Evolutionary conservation across 2,113 vertebrate species (phyloP).

Genomic region (Empidonax alnorum): DNA sequence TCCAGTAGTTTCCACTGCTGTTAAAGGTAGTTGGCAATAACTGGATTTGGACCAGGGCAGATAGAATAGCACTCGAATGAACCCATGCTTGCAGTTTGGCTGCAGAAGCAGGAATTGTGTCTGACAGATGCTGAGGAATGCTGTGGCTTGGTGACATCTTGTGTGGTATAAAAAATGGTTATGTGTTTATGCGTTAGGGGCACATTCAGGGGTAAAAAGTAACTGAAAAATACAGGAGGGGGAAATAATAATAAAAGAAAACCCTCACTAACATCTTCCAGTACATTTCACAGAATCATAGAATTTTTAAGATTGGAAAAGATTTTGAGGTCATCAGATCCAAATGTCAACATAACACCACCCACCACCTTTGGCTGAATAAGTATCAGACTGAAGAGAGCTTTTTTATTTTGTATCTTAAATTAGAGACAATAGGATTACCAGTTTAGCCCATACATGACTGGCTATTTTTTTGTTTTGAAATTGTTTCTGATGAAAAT

Average conservation of each 20-base stretch:
- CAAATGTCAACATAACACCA: fast-evolving
- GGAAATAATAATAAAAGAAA: neutral
- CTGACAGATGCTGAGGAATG: neutral
- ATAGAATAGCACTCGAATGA: neutral
- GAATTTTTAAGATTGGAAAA: neutral
- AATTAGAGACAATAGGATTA: neutral
- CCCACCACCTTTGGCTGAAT: neutral
- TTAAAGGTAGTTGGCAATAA: neutral
- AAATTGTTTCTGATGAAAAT: neutral
- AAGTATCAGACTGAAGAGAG: neutral
- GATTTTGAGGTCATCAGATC: neutral
- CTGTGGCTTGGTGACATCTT: neutral
- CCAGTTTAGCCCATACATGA: neutral
- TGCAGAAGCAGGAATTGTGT: neutral
- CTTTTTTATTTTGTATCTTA: neutral
- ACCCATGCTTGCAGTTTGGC: neutral
- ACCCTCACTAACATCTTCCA: fast-evolving
- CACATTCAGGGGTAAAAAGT: neutral
- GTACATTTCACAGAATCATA: neutral
- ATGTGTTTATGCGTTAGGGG: neutral
- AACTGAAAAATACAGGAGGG: neutral
- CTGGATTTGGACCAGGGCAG: neutral
- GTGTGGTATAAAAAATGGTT: neutral
- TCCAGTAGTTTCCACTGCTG: neutral
- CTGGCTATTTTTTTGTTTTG: neutral